phyloP scores from a whole-genome alignment of 2,113 vertebrate genomes.

The Chloropsis cyanopogon region DNA sequence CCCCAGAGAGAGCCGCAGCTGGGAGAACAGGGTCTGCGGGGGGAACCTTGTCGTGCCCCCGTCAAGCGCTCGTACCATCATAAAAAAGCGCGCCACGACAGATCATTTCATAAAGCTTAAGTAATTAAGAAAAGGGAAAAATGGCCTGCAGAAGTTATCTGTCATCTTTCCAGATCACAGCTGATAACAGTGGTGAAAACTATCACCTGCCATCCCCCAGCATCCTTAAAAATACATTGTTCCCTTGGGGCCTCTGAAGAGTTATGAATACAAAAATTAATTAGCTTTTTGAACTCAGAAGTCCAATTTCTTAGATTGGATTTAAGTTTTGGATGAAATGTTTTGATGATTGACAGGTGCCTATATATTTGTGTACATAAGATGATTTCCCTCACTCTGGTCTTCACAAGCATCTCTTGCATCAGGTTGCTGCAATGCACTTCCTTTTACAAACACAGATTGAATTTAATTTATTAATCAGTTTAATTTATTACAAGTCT shows the following conservation, averaged over 20 bases:
- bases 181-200: background rate
- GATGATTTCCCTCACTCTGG: background rate
- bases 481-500: background rate
- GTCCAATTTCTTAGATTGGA: background rate
- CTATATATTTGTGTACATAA: background rate
- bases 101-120: background rate
- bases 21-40: too few relatives aligned
- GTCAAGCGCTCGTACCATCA: too few relatives aligned
- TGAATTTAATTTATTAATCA: background rate
- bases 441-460: background rate
- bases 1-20: too few relatives aligned
- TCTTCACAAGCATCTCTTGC: background rate
- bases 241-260: background rate
- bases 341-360: background rate
- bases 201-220: background rate
- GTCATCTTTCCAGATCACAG: background rate
- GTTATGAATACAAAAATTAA: slow-evolving; percentile 17
- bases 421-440: background rate
- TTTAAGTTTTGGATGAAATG: background rate
- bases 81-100: too few relatives aligned
- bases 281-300: slow-evolving; percentile 27
- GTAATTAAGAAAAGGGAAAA: background rate
- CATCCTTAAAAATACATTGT: background rate
- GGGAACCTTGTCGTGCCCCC: too few relatives aligned
- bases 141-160: background rate